phyloP scores from a whole-genome alignment of 2,888 invertebrate genomes.

The Steinernema scapterisci region DNA sequence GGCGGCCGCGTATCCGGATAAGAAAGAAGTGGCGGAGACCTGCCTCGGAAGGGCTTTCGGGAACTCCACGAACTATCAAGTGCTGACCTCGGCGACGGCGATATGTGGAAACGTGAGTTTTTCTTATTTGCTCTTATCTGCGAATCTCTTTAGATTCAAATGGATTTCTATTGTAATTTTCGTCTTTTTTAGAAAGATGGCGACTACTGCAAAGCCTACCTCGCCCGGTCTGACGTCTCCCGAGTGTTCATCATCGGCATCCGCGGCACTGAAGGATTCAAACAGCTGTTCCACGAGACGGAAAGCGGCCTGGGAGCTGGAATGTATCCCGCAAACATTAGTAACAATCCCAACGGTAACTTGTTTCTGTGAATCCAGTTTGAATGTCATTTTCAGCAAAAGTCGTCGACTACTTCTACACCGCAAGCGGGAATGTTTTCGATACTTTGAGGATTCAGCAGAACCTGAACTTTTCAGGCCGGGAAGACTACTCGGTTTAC shows the following conservation, averaged over 20 bases:
- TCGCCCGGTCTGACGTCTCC: not conserved
- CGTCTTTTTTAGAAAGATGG: not conserved
- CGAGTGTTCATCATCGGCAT: constrained; percentile 14
- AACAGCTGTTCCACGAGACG: not conserved
- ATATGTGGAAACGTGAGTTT: constrained; percentile 5
- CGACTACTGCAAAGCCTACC: constrained; percentile 6
- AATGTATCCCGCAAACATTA: not conserved
- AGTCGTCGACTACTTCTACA: not conserved
- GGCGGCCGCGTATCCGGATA: constrained; percentile 1
- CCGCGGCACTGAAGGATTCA: constrained; percentile 2
- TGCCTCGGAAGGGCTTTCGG: not conserved
- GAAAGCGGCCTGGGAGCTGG: not conserved
- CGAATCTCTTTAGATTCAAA: not conserved
- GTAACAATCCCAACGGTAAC: not conserved
- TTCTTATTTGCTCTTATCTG: not conserved
- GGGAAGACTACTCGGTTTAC: not conserved
- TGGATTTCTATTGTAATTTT: not conserved
- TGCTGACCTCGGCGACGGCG: not conserved
- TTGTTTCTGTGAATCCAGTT: not conserved
- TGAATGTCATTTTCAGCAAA: not conserved
- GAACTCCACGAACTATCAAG: not conserved
- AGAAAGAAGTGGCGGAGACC: not conserved
- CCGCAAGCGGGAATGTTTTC: not conserved
- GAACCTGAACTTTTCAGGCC: not conserved
- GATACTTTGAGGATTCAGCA: not conserved